Evolutionary conservation across 2,888 invertebrate species (phyloP).

Genomic region (Drosophila anomalipes): DNA sequence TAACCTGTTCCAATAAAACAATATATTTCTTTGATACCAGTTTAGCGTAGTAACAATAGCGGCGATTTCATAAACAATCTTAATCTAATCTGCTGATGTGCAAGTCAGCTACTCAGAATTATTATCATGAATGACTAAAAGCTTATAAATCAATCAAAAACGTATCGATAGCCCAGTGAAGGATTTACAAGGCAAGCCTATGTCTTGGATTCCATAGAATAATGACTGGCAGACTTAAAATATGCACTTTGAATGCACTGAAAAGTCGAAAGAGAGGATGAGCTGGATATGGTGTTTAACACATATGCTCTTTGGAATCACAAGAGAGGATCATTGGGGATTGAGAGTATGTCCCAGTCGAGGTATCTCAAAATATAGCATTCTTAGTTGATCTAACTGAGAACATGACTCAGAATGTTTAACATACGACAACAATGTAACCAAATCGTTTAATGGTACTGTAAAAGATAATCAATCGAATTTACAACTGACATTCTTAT

Average conservation of each 20-base stretch:
- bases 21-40: slow-evolving; percentile 17
- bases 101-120: slow-evolving; percentile 34
- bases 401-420: slow-evolving; percentile 33
- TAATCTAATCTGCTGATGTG: slow-evolving; percentile 57
- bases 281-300: too few relatives aligned
- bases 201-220: slow-evolving; percentile 14
- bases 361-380: neutral
- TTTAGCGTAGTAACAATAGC: neutral
- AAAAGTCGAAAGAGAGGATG: neutral
- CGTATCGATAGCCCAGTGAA: slow-evolving; percentile 66
- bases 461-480: slow-evolving; percentile 57
- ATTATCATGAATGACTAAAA: slow-evolving; percentile 69
- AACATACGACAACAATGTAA: slow-evolving; percentile 18
- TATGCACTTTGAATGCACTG: neutral
- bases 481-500: slow-evolving; percentile 47
- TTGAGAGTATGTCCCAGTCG: neutral
- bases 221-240: slow-evolving; percentile 23
- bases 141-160: slow-evolving; percentile 66
- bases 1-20: slow-evolving; percentile 53
- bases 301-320: too few relatives aligned
- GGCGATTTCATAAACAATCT: slow-evolving; percentile 41
- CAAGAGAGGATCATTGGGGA: too few relatives aligned
- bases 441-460: slow-evolving; percentile 63
- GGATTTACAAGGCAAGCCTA: slow-evolving; percentile 56
- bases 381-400: neutral